Evolutionary conservation across 2,797 vertebrate genomes (phyloP), one percentile per base, ranked within the genome.

Genomic region (Pygocentrus nattereri): DNA sequence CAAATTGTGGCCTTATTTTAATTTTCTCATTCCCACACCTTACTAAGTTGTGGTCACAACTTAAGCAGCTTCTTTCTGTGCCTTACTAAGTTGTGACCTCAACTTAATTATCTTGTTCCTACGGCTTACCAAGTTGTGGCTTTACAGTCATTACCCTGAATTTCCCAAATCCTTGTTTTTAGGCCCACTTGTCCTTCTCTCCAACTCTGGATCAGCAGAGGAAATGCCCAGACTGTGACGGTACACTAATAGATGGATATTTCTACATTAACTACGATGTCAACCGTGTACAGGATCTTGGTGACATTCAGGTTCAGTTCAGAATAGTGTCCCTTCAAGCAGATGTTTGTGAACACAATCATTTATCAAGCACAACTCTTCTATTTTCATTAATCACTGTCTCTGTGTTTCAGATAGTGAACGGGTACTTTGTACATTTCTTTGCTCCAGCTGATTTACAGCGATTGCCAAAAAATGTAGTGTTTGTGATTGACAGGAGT

Each of bases 371-470:
- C n/a, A 30, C 25, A 10, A 4, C 30, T 30, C 19, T 1, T 34
- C 34, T 21, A 5, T 47, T 0, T 19, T 6, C 2, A 34, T 27
- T 56, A 68, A 59, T 50, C n/a, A 34, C 0, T 21, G 2, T n/a
- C n/a, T 21, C 19, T 13, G 75, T 82, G 23, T 78, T 89, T 82
- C 90, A 99, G 97, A 87, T 98, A 80, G 93, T 96, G 83, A 98
- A 97, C 27, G 97, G 97, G 82, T 97, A 98, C 84, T 99, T 99
- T 52, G 97, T 98, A 54, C 97, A 99, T 83, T 98, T 94, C 88
- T 99, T 99, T 88, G 95, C 97, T 76, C 97, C 97, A 1, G 78
- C 90, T 73, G 91, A 93, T 86, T 92, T 99, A 81, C 88, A 90
- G 0, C 87, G 90, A 81, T 89, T 99, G 68, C 94, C 95, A 13